Percentiles rank a stretch among this genome's conserved stretches.
Conservation (phyloP, 2,797 vertebrate genomes). For the Lagocephalus sceleratus region DNA sequence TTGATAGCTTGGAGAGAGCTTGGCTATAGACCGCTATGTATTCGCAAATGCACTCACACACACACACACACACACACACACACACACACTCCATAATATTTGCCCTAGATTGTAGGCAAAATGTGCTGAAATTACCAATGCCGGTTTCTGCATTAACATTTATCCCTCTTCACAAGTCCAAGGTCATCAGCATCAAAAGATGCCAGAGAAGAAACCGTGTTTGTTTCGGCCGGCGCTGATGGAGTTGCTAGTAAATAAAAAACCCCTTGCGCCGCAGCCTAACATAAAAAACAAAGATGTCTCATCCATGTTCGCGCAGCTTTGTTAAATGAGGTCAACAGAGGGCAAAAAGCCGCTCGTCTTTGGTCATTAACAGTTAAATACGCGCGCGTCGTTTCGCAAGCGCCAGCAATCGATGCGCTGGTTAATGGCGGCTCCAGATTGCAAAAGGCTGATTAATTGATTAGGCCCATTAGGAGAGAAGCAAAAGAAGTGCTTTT, state of each 20-base stretch:
- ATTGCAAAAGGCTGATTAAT: constrained; percentile 67
- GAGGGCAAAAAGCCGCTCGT: too few relatives aligned
- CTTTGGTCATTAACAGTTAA: too few relatives aligned
- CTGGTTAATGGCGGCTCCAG: constrained; percentile 62
- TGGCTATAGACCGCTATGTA: constrained; percentile 62
- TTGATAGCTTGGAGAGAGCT: constrained; percentile 54
- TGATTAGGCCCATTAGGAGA: constrained; percentile 74
- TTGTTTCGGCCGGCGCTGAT: too few relatives aligned
- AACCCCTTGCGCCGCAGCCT: too few relatives aligned
- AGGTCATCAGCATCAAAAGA: too few relatives aligned
- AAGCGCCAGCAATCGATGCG: constrained; percentile 48
- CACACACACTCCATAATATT: constrained; percentile 38
- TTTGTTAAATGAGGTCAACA: too few relatives aligned
- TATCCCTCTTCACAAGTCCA: constrained; percentile 31
- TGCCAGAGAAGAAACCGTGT: background rate
- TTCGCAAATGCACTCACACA: constrained; percentile 36
- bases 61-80: constrained; percentile 6
- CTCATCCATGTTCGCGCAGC: too few relatives aligned
- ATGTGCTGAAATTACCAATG: constrained; percentile 49
- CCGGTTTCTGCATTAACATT: constrained; percentile 35
- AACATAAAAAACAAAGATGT: too few relatives aligned
- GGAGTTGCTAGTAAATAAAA: too few relatives aligned
- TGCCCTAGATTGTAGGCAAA: constrained; percentile 39
- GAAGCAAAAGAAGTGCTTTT: constrained; percentile 72
- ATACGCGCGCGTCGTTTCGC: constrained; percentile 46